These are phyloP conservation scores for Lampris incognitus DNA, from an alignment of 2,113 vertebrate species.

Conservation along the genomic window DNA sequence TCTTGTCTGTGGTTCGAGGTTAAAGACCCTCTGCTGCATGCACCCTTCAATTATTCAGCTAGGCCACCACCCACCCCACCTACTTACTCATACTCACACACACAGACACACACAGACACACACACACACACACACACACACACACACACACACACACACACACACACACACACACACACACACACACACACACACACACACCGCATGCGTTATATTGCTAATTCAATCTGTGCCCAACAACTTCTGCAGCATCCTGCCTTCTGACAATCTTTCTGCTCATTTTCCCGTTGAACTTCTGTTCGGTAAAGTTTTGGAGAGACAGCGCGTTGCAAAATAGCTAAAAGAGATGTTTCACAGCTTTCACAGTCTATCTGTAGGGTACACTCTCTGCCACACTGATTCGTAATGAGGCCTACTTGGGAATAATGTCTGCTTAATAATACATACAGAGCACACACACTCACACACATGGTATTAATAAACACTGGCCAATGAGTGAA, in stretches of 20 bases:
- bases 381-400: constrained; percentile 11
- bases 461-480: neutral
- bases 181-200: neutral
- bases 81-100: constrained; percentile 32
- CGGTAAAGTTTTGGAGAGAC: constrained; percentile 31
- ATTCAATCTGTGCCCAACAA: too few species aligned
- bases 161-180: constrained; percentile 19
- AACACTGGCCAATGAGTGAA: constrained; percentile 30
- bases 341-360: constrained; percentile 20
- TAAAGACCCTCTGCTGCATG: constrained; percentile 75
- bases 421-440: neutral
- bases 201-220: neutral
- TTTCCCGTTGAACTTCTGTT: constrained; percentile 42
- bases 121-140: constrained; percentile 33
- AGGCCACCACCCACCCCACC: constrained; percentile 49
- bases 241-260: too few species aligned
- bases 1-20: constrained; percentile 77
- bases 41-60: constrained; percentile 79
- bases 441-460: neutral
- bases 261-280: constrained; percentile 31
- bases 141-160: constrained; percentile 10
- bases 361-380: constrained; percentile 20
- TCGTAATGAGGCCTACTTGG: constrained; percentile 3
- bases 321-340: constrained; percentile 31
- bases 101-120: too few species aligned